Percentiles rank a stretch among this genome's conserved stretches.
Conservation (phyloP, 2,888 invertebrate species). For the Heliconius cydno region DNA sequence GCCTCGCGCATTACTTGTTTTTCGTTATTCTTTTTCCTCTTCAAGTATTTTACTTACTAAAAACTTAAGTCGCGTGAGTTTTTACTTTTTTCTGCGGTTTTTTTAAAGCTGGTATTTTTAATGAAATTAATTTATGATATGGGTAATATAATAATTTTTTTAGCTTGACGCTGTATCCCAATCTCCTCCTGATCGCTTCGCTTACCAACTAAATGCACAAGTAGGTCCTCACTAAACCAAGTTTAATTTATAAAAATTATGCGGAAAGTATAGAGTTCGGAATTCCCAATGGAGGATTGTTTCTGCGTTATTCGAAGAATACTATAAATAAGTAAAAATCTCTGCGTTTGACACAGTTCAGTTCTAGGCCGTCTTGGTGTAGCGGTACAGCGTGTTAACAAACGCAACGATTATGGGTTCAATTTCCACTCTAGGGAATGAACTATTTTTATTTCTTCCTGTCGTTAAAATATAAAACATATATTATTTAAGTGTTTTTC, state of each 20-base stretch:
- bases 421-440: too few relatives aligned
- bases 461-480: too few relatives aligned
- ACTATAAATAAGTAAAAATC: neutral
- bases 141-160: neutral
- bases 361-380: too few relatives aligned
- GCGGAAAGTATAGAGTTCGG: neutral
- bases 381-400: too few relatives aligned
- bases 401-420: too few relatives aligned
- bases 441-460: too few relatives aligned
- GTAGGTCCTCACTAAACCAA: too few relatives aligned
- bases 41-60: constrained; percentile 10
- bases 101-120: neutral
- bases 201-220: neutral
- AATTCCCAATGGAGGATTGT: neutral
- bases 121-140: neutral
- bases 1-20: constrained; percentile 9
- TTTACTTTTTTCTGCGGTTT: neutral
- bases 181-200: neutral
- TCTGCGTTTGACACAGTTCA: neutral
- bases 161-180: neutral
- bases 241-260: neutral
- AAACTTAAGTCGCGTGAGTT: neutral
- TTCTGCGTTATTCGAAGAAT: neutral
- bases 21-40: neutral
- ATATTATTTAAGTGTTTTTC: too few relatives aligned